These are phyloP conservation scores for Cantharis nigra DNA, from an alignment of 2,888 invertebrate genomes.

Conservation along the genomic window DNA sequence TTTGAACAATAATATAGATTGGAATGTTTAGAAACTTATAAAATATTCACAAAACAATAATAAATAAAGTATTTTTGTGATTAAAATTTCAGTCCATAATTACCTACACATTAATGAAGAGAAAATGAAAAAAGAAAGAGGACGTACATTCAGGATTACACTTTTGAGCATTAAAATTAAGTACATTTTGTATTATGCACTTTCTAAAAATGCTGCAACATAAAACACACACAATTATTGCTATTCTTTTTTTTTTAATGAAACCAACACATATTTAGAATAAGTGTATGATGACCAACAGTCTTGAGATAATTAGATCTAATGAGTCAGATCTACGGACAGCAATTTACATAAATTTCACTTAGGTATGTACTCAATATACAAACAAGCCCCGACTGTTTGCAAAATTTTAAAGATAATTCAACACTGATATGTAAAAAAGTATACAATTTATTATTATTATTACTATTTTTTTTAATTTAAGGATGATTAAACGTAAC, in stretches of 20 bases:
- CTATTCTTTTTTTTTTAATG: slow-evolving; percentile 40
- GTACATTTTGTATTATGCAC: slow-evolving; percentile 38
- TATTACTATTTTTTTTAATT: neutral
- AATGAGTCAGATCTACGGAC: slow-evolving; percentile 27
- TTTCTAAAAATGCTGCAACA: slow-evolving; percentile 29
- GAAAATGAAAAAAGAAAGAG: slow-evolving; percentile 26
- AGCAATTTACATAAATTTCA: slow-evolving; percentile 28
- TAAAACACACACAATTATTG: slow-evolving; percentile 51
- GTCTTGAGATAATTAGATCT: slow-evolving; percentile 28
- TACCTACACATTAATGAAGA: slow-evolving; percentile 30
- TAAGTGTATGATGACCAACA: slow-evolving; percentile 22
- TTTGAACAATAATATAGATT: slow-evolving; percentile 8
- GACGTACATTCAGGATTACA: slow-evolving; percentile 38
- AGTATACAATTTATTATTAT: slow-evolving; percentile 20
- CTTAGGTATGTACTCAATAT: slow-evolving; percentile 8
- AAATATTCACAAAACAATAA: slow-evolving; percentile 17
- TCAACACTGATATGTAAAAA: slow-evolving; percentile 31
- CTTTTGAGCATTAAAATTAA: slow-evolving; percentile 51
- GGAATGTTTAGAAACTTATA: slow-evolving; percentile 23
- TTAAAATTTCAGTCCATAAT: slow-evolving; percentile 37
- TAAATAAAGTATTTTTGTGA: slow-evolving; percentile 19
- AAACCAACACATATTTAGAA: slow-evolving; percentile 29
- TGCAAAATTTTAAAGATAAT: slow-evolving; percentile 7
- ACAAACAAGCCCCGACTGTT: slow-evolving; percentile 1
- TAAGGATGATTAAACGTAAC: neutral